phyloP scores from a whole-genome alignment of 2,113 vertebrate species.

The Oreotrochilus melanogaster region DNA sequence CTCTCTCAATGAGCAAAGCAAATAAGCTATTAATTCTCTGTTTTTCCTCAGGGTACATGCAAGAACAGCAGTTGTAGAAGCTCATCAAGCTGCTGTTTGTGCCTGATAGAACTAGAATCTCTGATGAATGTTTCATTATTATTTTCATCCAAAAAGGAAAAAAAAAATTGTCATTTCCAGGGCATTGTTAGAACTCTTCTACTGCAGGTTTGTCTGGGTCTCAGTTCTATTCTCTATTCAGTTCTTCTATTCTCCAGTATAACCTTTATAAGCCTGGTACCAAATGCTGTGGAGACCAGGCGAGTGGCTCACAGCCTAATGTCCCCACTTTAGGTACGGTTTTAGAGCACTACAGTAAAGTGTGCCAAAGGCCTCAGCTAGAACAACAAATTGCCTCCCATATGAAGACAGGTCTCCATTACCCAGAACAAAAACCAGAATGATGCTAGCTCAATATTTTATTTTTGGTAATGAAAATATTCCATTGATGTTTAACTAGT shows the following conservation, averaged over 20 bases:
- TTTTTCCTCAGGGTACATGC: conserved; percentile 46
- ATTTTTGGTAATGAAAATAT: conserved; percentile 46
- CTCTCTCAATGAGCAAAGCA: conserved; percentile 48
- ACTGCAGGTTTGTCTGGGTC: neutral
- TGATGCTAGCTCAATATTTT: conserved; percentile 1
- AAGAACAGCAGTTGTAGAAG: conserved; percentile 34
- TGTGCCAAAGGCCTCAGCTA: neutral
- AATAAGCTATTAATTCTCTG: conserved; percentile 64
- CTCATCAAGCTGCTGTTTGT: conserved; percentile 60
- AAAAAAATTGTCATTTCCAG: neutral
- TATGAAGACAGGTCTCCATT: neutral
- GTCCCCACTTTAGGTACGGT: neutral
- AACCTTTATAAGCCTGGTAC: neutral
- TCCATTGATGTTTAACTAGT: conserved; percentile 28
- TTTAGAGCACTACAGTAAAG: neutral
- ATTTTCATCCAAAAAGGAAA: neutral
- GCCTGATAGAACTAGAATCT: conserved; percentile 13
- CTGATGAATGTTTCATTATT: conserved; percentile 17
- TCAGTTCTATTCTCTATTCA: neutral
- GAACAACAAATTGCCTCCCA: conserved; percentile 2
- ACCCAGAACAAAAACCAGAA: neutral
- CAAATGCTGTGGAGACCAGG: accelerated
- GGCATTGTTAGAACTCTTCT: neutral
- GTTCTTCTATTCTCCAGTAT: neutral
- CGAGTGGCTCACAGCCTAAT: neutral